Evolutionary conservation across 2,797 vertebrate species (phyloP), one percentile per base, ranked within the genome.

Genomic region (Fistularia commersonii): DNA sequence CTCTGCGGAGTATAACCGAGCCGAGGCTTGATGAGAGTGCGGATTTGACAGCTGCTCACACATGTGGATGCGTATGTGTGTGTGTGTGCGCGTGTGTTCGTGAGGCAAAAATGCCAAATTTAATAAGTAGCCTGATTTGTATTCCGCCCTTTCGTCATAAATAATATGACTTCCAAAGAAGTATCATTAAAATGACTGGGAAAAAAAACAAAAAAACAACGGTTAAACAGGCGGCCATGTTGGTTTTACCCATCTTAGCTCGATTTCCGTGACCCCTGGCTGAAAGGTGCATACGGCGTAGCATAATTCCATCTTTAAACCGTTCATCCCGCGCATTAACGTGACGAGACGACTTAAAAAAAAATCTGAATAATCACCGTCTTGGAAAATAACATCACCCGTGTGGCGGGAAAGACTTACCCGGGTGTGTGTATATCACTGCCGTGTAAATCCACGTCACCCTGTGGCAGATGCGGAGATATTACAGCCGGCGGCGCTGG

Each of bases 1-100:
- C 80, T 86, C 70, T 54, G 57, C 36, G 76, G 74, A 79, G 64
- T 57, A 72, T 57, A 64, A 61, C 51, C 39, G 57, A 66, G 41
- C 61, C 39, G 57, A 74, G 69, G 57, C 54, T 72, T 76, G 74
- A 75, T 82, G 69, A 66, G 64, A 64, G 52, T 52, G 53, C 7
- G 33, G 57, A 73, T 73, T 69, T 74, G 74, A 81, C 67, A 76
- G 69, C 74, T 76, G 66, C 61, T 66, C 54, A 68, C 73, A 50
- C 59, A 63, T 52, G 33, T 52, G 35, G 15, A n/a, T 47, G 33
- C 45, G 38, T 66, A 14, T 48, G 37, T 54, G 41, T 66, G 41
- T 43, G 45, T 15, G 36, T 35, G 37, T 38, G 15, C 33, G 41
- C 14, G 32, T 56, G 44, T 43, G 53, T 60, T 40, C 13, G 12